Evolutionary conservation across 2,888 invertebrate species (phyloP), one percentile per base, ranked within the genome.

Genomic region (Cremastinae sp.): DNA sequence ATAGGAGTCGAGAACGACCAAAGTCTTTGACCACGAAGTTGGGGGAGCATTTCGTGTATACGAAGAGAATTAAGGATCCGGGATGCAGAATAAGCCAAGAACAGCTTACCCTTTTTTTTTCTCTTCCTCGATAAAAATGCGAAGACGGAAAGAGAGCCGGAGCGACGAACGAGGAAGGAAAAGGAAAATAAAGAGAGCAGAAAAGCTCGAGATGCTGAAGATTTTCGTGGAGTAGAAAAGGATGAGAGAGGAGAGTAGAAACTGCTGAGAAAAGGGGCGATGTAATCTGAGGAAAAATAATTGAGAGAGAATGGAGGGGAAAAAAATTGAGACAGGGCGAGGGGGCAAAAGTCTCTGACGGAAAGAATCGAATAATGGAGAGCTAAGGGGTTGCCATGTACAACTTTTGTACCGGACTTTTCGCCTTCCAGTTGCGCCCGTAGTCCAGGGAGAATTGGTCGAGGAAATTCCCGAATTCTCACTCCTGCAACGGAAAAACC

Each of bases 331-430:
- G 41, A 41, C 37, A 74, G 59, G 10, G 41, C 9, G 41, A n/a
- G 10, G 47, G 20, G 56, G 56, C 68, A 14, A 66, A 58, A 79
- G 72, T 62, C 62, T 61, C 35, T 14, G 78, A 58, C 49, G 78
- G 56, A 72, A 77, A 78, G 71, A 73, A 72, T 74, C 59, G 69
- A 61, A 78, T 83, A 83, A 83, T 83, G 82, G 81, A 82, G 82
- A 81, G 74, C 77, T 79, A 79, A 78, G 75, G 79, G 80, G 80
- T 79, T 79, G 28, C 28, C 28, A 5, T 28, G 28, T 28, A 28
- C 28, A 28, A 28, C 28, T 28, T 28, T 28, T 28, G 5, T 28
- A 28, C 28, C 28, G 28, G 28, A 28, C 76, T 79, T 74, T 79
- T 78, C 76, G 74, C 79, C 78, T 80, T 76, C 72, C 69, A 71